phyloP scores from a whole-genome alignment of 2,888 invertebrate genomes.

The Brenthis ino region DNA sequence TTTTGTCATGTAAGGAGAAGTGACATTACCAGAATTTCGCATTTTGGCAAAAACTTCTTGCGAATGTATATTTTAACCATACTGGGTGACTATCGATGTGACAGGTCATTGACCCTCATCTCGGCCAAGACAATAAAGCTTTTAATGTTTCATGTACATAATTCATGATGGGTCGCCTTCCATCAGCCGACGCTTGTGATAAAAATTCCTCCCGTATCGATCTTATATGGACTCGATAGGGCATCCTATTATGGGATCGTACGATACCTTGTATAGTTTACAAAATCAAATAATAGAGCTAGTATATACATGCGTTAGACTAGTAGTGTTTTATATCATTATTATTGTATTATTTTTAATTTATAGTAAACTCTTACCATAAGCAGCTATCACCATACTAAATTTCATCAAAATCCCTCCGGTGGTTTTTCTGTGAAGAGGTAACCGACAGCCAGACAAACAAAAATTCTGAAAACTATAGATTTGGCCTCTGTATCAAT shows the following conservation, averaged over 20 bases:
- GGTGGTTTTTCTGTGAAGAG: too few relatives aligned
- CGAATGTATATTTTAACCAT: constrained; percentile 22
- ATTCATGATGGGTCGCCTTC: constrained; percentile 60
- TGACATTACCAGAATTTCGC: too few relatives aligned
- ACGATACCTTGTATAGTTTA: neutral
- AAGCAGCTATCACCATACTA: too few relatives aligned
- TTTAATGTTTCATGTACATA: constrained; percentile 64
- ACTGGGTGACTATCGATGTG: constrained; percentile 23
- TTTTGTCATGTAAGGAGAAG: neutral
- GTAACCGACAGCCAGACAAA: too few relatives aligned
- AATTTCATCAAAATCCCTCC: too few relatives aligned
- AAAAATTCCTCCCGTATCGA: constrained; percentile 66
- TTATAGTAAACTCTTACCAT: too few relatives aligned
- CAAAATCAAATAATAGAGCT: neutral
- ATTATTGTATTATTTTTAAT: too few relatives aligned
- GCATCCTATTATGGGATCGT: constrained; percentile 17
- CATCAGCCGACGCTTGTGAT: constrained; percentile 54
- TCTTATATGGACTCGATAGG: constrained; percentile 43
- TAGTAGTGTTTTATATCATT: too few relatives aligned
- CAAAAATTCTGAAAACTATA: too few relatives aligned
- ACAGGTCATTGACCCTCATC: constrained; percentile 42
- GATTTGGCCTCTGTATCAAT: too few relatives aligned
- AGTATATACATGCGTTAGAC: neutral
- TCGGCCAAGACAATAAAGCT: constrained; percentile 51
- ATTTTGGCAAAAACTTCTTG: constrained; percentile 8